These are phyloP conservation scores for Ceratoteleas bidentatus DNA, from an alignment of 1,140 invertebrate genomes.

Conservation along the genomic window DNA sequence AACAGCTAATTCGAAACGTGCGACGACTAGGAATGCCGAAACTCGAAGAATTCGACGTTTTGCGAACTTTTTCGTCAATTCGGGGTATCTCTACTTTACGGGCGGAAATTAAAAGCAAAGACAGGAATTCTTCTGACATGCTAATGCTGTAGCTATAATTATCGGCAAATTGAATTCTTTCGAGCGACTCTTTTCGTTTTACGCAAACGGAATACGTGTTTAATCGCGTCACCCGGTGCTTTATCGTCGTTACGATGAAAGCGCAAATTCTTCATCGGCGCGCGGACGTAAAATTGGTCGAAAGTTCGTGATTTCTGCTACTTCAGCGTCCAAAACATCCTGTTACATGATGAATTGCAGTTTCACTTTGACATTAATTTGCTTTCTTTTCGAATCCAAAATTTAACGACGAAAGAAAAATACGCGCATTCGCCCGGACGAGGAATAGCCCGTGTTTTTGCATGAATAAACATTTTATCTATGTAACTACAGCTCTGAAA, in stretches of 20 bases:
- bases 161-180: conserved; percentile 9
- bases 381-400: not conserved
- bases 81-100: conserved; percentile 31
- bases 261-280: not conserved
- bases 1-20: conserved; percentile 80
- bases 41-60: conserved; percentile 57
- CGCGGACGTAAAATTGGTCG: too few relatives aligned
- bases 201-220: not conserved
- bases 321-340: too few relatives aligned
- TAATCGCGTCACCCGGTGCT: not conserved
- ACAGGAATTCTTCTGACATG: conserved; percentile 35
- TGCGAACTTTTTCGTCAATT: conserved; percentile 48
- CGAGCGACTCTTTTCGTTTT: conserved; percentile 4
- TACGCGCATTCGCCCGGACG: not conserved
- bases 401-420: not conserved
- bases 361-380: too few relatives aligned
- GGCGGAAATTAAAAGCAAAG: conserved; percentile 57
- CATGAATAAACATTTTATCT: conserved; percentile 21
- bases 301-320: too few relatives aligned
- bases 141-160: conserved; percentile 41
- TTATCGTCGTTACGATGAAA: conserved; percentile 8
- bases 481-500: conserved; percentile 8
- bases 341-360: too few relatives aligned
- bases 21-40: conserved; percentile 75
- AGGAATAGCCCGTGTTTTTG: conserved; percentile 3